Percentiles rank a stretch among this genome's conserved stretches.
These are phyloP conservation scores for Latrodectus elegans DNA, from an alignment of 2,888 invertebrate genomes.

Conservation along the genomic window DNA sequence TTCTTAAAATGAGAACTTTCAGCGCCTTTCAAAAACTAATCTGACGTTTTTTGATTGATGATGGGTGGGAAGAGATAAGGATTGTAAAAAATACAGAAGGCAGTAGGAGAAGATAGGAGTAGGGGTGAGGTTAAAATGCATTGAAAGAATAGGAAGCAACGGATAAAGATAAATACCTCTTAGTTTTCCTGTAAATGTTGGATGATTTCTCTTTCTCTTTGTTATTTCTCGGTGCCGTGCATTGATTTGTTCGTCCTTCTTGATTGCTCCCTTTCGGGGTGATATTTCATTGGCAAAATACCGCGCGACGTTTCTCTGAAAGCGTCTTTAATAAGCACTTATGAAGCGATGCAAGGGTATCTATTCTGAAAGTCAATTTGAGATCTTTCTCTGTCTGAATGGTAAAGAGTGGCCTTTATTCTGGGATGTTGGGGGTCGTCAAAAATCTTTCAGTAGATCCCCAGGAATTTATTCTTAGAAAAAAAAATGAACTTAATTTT, in stretches of 20 bases:
- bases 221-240: not conserved
- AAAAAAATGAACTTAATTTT: too few relatives aligned
- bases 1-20: conserved; percentile 42
- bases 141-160: not conserved
- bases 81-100: not conserved
- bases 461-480: too few relatives aligned
- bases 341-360: conserved; percentile 47
- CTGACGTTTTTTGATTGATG: conserved; percentile 63
- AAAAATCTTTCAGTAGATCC: not conserved
- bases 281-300: conserved; percentile 57
- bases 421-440: conserved; percentile 25
- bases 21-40: conserved; percentile 51
- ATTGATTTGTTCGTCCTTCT: conserved; percentile 38
- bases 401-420: not conserved
- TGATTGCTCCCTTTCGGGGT: conserved; percentile 54
- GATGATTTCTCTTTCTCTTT: not conserved
- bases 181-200: conserved; percentile 49
- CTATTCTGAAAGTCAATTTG: conserved; percentile 61
- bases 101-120: too few relatives aligned
- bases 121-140: conserved; percentile 18
- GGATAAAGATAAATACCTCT: conserved; percentile 64
- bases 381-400: conserved; percentile 14
- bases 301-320: conserved; percentile 1
- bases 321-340: conserved; percentile 62
- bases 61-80: conserved; percentile 11